Percentiles rank a stretch among this genome's conserved stretches.
phyloP scores from a whole-genome alignment of 2,113 vertebrate genomes.

The Pteruthius melanotis region DNA sequence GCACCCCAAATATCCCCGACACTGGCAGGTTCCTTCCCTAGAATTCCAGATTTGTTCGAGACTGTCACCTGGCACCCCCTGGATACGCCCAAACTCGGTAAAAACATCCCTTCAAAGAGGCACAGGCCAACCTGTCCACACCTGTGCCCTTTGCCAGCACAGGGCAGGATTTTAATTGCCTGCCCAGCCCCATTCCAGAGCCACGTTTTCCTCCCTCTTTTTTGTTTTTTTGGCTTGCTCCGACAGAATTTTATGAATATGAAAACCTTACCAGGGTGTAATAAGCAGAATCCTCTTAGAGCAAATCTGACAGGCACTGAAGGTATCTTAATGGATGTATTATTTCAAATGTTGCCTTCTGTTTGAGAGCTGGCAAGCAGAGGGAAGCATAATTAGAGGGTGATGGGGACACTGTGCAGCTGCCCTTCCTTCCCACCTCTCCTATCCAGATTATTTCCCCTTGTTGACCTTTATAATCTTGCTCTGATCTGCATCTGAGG shows the following conservation, averaged over 20 bases:
- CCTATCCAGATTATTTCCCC: not conserved
- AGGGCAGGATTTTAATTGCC: not conserved
- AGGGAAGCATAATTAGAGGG: not conserved
- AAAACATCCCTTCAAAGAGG: not conserved
- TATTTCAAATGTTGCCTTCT: slow-evolving; percentile 15
- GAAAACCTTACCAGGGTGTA: not conserved
- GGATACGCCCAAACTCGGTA: not conserved
- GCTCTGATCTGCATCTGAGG: not conserved
- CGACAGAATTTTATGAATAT: not conserved
- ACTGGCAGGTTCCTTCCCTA: rapidly evolving
- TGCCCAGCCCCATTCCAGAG: slow-evolving; percentile 9
- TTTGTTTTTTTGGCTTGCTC: not conserved
- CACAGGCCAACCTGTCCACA: not conserved
- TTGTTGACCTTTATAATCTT: not conserved
- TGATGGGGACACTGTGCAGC: not conserved
- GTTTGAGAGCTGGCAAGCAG: not conserved
- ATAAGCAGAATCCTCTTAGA: slow-evolving; percentile 40
- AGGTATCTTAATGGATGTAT: slow-evolving; percentile 7
- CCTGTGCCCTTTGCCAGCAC: not conserved
- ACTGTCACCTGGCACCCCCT: not conserved
- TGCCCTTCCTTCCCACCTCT: not conserved
- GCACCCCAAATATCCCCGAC: not conserved
- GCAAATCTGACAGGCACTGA: slow-evolving; percentile 14
- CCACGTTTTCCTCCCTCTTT: not conserved
- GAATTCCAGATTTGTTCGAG: not conserved